Percentiles rank a stretch among this genome's conserved stretches.
Evolutionary conservation across 2,797 vertebrate species (phyloP).

Genomic region (Gambusia yucatana): DNA sequence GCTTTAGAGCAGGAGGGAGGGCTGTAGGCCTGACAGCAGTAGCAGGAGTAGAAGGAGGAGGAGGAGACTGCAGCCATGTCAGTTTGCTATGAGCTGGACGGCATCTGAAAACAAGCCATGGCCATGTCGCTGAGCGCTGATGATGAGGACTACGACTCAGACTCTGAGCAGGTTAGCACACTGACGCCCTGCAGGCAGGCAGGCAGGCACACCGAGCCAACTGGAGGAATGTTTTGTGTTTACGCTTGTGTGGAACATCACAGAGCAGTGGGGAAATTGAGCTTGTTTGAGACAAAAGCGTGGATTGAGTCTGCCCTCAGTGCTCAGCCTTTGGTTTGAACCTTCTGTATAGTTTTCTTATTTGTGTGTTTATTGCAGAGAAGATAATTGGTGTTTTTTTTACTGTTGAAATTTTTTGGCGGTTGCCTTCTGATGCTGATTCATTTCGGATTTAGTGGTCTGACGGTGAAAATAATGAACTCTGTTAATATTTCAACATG

Average conservation of each 20-base stretch:
- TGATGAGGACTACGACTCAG: constrained; percentile 95
- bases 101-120: constrained; percentile 88
- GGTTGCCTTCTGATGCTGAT: constrained; percentile 55
- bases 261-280: constrained; percentile 64
- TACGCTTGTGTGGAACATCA: constrained; percentile 58
- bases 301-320: constrained; percentile 46
- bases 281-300: constrained; percentile 69
- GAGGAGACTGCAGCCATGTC: constrained; percentile 89
- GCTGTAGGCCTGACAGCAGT: constrained; percentile 77
- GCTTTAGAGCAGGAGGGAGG: constrained; percentile 79
- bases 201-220: constrained; percentile 51
- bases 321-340: constrained; percentile 33
- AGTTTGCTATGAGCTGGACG: constrained; percentile 85
- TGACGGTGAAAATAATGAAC: constrained; percentile 10
- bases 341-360: constrained; percentile 8
- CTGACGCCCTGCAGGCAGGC: constrained; percentile 61
- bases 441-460: constrained; percentile 27
- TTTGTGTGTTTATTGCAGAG: constrained; percentile 17
- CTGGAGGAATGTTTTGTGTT: constrained; percentile 67
- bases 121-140: constrained; percentile 95
- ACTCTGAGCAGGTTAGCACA: constrained; percentile 90
- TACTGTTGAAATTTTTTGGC: constrained; percentile 44
- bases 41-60: constrained; percentile 77
- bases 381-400: constrained; percentile 34
- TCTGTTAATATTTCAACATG: not conserved